Evolutionary conservation across 1,140 invertebrate species (phyloP).

Genomic region (Hycleus cichorii): DNA sequence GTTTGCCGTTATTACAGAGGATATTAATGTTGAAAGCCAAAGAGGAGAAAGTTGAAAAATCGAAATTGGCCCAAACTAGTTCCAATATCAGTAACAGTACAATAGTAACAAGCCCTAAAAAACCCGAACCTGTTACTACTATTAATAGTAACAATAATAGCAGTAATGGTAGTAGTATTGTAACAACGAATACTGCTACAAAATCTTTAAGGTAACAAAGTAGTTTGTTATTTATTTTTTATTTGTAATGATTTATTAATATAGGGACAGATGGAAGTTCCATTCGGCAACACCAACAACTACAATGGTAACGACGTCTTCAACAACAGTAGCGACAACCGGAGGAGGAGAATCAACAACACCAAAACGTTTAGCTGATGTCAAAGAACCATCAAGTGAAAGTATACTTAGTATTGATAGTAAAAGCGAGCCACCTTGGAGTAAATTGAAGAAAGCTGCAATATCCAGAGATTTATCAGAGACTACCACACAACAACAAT

Average conservation of each 20-base stretch:
- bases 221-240: background rate
- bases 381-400: conserved; percentile 15
- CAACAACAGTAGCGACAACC: conserved; percentile 1
- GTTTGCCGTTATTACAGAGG: conserved; percentile 69
- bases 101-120: background rate
- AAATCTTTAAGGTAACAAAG: background rate
- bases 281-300: background rate
- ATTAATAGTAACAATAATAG: background rate
- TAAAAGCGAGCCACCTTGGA: conserved; percentile 43
- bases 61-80: background rate
- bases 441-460: conserved; percentile 50
- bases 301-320: conserved; percentile 14
- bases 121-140: background rate
- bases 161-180: background rate
- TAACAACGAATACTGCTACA: background rate
- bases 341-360: background rate
- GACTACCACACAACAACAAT: background rate
- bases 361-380: background rate
- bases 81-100: background rate
- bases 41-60: conserved; percentile 54
- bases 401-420: conserved; percentile 21
- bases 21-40: conserved; percentile 72
- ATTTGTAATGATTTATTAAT: too few relatives aligned
- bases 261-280: too few relatives aligned
- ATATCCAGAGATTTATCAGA: conserved; percentile 37